These are phyloP conservation scores for Caenorhabditis uteleia DNA, from an alignment of 2,888 invertebrate species.

Conservation along the genomic window DNA sequence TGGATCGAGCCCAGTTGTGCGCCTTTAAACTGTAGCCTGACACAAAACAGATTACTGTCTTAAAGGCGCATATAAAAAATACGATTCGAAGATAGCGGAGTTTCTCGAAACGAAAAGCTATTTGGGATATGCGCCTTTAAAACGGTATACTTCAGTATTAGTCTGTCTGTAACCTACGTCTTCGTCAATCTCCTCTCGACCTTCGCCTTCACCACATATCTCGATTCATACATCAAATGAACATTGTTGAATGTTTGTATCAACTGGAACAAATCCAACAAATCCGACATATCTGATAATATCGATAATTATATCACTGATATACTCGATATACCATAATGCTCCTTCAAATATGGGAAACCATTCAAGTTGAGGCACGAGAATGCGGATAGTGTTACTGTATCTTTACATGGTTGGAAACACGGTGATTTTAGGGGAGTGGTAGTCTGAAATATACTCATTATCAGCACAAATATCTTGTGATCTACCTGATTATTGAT, in stretches of 20 bases:
- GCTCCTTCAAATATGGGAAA: constrained; percentile 19
- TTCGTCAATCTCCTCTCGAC: constrained; percentile 12
- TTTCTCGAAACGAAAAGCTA: too few relatives aligned
- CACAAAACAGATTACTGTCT: too few relatives aligned
- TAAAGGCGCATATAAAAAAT: too few relatives aligned
- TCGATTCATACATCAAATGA: constrained; percentile 28
- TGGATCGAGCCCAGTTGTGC: too few relatives aligned
- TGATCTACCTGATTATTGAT: not conserved
- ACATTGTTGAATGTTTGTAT: constrained; percentile 16
- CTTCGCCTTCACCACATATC: constrained; percentile 6
- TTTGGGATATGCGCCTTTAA: too few relatives aligned
- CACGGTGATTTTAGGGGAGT: constrained; percentile 12
- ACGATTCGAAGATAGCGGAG: too few relatives aligned
- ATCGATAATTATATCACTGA: too few relatives aligned
- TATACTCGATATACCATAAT: not conserved
- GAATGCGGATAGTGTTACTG: constrained; percentile 5
- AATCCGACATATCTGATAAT: constrained; percentile 15
- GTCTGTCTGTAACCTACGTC: constrained; percentile 17
- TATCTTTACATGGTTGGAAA: constrained; percentile 18
- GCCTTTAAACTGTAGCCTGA: too few relatives aligned
- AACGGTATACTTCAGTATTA: too few relatives aligned
- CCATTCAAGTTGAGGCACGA: constrained; percentile 22
- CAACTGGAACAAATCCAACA: constrained; percentile 26
- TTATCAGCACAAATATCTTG: too few relatives aligned
- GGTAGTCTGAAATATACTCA: too few relatives aligned